Conservation (phyloP, 2,797 vertebrate genomes). For the Peromyscus nudipes region DNA sequence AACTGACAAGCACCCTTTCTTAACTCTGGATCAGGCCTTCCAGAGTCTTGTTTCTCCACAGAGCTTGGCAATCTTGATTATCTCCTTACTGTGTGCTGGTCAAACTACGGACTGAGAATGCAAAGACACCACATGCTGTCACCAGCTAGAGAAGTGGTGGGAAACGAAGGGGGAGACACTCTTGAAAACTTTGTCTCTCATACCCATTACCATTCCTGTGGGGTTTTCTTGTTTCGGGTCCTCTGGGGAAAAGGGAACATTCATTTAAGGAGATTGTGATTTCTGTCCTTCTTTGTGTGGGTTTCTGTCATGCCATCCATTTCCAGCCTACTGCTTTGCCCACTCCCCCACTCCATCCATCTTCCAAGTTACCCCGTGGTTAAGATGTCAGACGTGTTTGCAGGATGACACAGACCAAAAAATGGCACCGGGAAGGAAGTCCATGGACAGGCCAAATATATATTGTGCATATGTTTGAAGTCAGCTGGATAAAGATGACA, state of each 20-base stretch:
- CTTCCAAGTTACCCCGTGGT: background rate
- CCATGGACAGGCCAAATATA: background rate
- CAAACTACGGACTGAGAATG: background rate
- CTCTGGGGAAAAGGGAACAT: background rate
- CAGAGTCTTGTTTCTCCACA: background rate
- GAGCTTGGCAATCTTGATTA: background rate
- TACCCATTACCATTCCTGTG: background rate
- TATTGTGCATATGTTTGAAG: background rate
- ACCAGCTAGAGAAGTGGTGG: accelerated
- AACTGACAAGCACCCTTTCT: background rate
- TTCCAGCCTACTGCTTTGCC: background rate
- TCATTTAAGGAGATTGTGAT: background rate
- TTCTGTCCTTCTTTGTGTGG: background rate
- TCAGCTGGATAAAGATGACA: background rate
- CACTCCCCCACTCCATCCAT: background rate
- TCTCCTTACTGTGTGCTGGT: background rate
- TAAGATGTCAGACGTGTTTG: slow-evolving; percentile 26
- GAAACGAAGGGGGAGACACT: background rate
- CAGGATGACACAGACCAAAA: background rate
- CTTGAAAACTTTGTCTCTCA: background rate
- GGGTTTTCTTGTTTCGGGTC: background rate
- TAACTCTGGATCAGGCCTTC: background rate
- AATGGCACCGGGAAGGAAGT: background rate
- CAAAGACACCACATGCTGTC: accelerated
- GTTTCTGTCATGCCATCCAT: background rate